Evolutionary conservation across 1,140 invertebrate genomes (phyloP).

Genomic region (Pinna nobilis): DNA sequence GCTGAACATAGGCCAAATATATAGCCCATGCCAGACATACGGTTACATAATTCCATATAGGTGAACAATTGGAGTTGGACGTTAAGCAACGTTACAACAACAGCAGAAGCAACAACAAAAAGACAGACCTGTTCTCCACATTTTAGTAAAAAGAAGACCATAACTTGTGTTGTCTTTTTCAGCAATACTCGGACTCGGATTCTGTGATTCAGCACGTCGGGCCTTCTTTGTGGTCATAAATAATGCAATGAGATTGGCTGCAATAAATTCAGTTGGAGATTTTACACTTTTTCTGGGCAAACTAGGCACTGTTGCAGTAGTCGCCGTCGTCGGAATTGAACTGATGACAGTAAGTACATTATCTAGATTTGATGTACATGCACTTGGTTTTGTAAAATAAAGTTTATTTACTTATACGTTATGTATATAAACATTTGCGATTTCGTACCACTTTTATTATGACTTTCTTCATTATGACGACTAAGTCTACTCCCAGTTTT

Average conservation of each 20-base stretch:
- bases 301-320: conserved; percentile 83
- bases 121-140: neutral
- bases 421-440: neutral
- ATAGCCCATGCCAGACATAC: too few species aligned
- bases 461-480: neutral
- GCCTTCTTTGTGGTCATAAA: conserved; percentile 59
- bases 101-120: neutral
- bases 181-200: conserved; percentile 83
- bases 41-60: too few species aligned
- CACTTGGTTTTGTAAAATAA: neutral
- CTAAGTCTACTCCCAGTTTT: neutral
- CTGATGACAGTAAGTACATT: conserved; percentile 77
- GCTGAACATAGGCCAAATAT: too few species aligned
- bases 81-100: neutral
- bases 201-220: conserved; percentile 80
- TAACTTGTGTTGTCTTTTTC: conserved; percentile 41
- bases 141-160: neutral
- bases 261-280: conserved; percentile 93
- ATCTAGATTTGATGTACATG: neutral
- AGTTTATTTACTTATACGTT: neutral
- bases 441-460: neutral
- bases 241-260: conserved; percentile 89
- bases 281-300: conserved; percentile 95
- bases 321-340: conserved; percentile 47
- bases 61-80: neutral